phyloP scores from a whole-genome alignment of 1,140 invertebrate genomes.

The Apis florea region DNA sequence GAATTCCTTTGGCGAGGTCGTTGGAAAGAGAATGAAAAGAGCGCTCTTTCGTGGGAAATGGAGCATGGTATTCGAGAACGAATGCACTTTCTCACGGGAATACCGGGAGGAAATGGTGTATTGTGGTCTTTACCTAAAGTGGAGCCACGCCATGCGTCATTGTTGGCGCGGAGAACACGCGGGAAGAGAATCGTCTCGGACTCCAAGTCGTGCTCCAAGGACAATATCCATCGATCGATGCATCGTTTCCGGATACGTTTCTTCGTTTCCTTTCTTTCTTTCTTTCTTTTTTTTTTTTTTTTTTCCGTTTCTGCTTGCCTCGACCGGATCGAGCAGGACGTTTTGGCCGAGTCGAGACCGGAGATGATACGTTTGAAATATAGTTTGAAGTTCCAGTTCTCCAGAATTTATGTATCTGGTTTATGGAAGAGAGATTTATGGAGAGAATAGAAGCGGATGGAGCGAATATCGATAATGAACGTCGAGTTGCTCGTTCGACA shows the following conservation, averaged over 20 bases:
- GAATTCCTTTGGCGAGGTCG: not conserved
- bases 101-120: slow-evolving; percentile 6
- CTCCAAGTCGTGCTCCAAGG: not conserved
- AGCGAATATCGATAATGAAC: too few relatives aligned
- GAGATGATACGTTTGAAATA: not conserved
- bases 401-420: not conserved
- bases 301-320: not conserved
- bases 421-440: not conserved
- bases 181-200: not conserved
- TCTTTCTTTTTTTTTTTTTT: not conserved
- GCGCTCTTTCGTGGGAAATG: slow-evolving; percentile 33
- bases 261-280: not conserved
- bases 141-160: slow-evolving; percentile 27
- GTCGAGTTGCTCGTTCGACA: too few relatives aligned
- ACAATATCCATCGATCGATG: not conserved
- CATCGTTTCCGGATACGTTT: not conserved
- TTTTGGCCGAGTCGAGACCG: not conserved
- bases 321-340: not conserved
- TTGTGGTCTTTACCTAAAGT: slow-evolving; percentile 43
- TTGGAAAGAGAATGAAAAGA: slow-evolving; percentile 9
- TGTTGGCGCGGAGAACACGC: not conserved
- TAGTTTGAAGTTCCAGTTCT: not conserved
- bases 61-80: slow-evolving; percentile 29
- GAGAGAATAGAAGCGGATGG: not conserved
- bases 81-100: slow-evolving; percentile 48